These are phyloP conservation scores for Thereuonema tuberculata DNA, from an alignment of 1,140 invertebrate species.

Conservation along the genomic window DNA sequence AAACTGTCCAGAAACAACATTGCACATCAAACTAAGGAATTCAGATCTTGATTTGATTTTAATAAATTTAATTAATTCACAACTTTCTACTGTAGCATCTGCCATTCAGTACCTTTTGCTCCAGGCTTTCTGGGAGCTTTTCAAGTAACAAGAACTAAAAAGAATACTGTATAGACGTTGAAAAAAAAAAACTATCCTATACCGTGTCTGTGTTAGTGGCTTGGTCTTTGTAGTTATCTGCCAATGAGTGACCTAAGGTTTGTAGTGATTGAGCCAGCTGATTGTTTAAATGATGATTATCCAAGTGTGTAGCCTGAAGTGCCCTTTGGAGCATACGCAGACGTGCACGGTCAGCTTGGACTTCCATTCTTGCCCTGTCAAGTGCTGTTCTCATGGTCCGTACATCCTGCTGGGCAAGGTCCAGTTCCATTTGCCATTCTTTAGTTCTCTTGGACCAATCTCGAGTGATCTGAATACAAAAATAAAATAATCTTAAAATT, in stretches of 20 bases:
- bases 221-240: background rate
- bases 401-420: background rate
- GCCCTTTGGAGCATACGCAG: slow-evolving; percentile 1
- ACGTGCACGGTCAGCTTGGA: background rate
- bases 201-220: background rate
- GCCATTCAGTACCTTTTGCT: too few relatives aligned
- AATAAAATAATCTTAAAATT: too few relatives aligned
- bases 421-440: slow-evolving; percentile 1
- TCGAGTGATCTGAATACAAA: background rate
- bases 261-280: background rate
- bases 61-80: too few relatives aligned
- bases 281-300: background rate
- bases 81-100: too few relatives aligned
- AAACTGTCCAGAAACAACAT: too few relatives aligned
- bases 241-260: background rate
- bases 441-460: background rate
- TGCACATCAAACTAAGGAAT: too few relatives aligned
- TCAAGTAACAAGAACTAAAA: too few relatives aligned
- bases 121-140: too few relatives aligned
- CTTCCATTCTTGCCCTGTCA: background rate
- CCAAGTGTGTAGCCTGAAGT: background rate
- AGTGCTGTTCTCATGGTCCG: background rate
- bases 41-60: too few relatives aligned
- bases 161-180: too few relatives aligned
- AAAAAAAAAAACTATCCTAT: too few relatives aligned